Conservation (phyloP, 2,113 vertebrate species). For the Ifrita kowaldi region DNA sequence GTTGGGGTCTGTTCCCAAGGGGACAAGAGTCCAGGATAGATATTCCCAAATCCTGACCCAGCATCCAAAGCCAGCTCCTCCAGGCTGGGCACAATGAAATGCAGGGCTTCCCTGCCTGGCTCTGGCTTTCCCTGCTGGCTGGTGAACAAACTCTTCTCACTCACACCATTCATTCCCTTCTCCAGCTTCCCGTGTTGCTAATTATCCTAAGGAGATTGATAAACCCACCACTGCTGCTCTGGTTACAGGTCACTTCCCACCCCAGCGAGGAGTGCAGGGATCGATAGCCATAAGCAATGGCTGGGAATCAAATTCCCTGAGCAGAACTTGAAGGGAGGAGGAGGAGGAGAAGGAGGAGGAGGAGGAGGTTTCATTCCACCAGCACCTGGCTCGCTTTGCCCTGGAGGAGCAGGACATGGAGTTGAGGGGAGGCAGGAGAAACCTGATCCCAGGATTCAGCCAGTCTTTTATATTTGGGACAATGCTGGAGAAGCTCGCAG, state of each 20-base stretch:
- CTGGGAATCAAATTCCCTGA: slow-evolving; percentile 49
- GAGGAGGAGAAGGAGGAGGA: neutral
- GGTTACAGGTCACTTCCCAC: slow-evolving; percentile 46
- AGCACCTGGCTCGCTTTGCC: neutral
- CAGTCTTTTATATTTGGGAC: neutral
- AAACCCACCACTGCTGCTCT: slow-evolving; percentile 12
- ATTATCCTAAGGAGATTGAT: slow-evolving; percentile 45
- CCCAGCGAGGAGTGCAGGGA: slow-evolving; percentile 22
- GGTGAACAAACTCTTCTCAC: neutral
- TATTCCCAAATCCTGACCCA: neutral
- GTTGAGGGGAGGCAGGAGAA: neutral
- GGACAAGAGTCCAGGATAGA: neutral
- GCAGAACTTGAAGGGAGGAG: neutral
- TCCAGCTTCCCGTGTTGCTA: neutral
- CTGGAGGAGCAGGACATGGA: neutral
- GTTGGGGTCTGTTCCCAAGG: rapidly evolving
- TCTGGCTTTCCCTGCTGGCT: neutral
- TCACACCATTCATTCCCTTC: neutral
- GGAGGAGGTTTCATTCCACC: neutral
- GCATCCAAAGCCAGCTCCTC: neutral
- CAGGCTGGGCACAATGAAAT: neutral
- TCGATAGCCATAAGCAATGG: slow-evolving; percentile 39
- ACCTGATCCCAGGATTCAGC: rapidly evolving
- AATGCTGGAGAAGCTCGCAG: neutral
- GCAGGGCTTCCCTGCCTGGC: neutral